Conservation (phyloP, 2,113 vertebrate species). For the Climacteris rufus region DNA sequence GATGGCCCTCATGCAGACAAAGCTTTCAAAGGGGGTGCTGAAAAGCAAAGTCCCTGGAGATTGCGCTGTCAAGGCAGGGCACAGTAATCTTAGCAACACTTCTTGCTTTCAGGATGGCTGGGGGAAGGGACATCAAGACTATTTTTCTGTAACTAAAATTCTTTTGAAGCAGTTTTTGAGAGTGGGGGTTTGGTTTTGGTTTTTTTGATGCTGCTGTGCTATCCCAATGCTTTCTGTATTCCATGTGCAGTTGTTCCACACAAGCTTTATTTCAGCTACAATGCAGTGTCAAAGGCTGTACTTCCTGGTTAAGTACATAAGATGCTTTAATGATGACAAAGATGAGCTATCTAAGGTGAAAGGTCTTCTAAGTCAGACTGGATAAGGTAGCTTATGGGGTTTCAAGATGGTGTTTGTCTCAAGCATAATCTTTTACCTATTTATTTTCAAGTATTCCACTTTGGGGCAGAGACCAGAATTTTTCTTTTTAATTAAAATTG, state of each 20-base stretch:
- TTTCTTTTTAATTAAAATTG: background rate
- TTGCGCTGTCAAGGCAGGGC: slow-evolving; percentile 46
- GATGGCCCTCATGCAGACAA: slow-evolving; percentile 85
- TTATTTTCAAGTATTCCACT: slow-evolving; percentile 31
- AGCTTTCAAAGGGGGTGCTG: slow-evolving; percentile 90
- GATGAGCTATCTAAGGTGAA: slow-evolving; percentile 47
- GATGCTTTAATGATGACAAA: slow-evolving; percentile 58
- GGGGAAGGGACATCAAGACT: slow-evolving; percentile 16
- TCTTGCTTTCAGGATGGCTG: slow-evolving; percentile 24
- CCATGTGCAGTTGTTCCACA: background rate
- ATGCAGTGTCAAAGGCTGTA: background rate
- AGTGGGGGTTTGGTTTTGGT: background rate
- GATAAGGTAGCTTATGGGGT: slow-evolving; percentile 29
- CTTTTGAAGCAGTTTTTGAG: background rate
- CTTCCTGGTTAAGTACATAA: slow-evolving; percentile 49
- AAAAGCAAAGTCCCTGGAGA: slow-evolving; percentile 84
- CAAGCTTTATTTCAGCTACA: background rate
- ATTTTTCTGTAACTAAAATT: background rate
- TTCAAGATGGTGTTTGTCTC: slow-evolving; percentile 44
- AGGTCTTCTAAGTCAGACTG: slow-evolving; percentile 59
- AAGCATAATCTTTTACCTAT: slow-evolving; percentile 55
- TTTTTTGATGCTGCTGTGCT: background rate
- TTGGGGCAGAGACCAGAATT: background rate
- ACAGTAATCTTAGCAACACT: slow-evolving; percentile 72
- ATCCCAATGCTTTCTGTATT: background rate